Conservation (phyloP, 2,797 vertebrate genomes). For the Danio kyathit region DNA sequence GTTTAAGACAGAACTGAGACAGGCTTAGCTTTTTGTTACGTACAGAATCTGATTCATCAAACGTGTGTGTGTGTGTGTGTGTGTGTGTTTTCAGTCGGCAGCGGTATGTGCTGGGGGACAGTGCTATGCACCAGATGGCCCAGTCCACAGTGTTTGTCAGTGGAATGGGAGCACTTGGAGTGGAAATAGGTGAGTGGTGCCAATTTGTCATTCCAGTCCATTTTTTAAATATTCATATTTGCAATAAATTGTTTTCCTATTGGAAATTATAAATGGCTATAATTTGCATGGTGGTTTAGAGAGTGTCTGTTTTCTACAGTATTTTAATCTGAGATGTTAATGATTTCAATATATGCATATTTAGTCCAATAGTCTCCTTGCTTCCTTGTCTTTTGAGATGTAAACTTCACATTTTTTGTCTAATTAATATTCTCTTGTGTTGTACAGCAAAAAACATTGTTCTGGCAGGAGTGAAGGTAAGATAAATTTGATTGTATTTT, state of each 20-base stretch:
- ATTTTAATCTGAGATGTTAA: neutral
- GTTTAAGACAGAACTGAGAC: neutral
- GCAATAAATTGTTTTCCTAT: neutral
- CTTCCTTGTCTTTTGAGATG: neutral
- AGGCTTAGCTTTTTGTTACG: constrained; percentile 11
- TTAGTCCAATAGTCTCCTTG: neutral
- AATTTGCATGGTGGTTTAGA: neutral
- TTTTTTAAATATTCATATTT: neutral
- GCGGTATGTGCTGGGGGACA: constrained; percentile 97
- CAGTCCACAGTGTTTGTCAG: constrained; percentile 94
- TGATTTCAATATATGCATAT: neutral
- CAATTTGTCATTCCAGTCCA: neutral
- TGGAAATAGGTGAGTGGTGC: constrained; percentile 90
- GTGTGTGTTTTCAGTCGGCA: constrained; percentile 84
- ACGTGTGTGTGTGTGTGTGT: neutral
- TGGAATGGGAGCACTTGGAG: constrained; percentile 92
- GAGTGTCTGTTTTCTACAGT: neutral
- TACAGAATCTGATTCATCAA: neutral
- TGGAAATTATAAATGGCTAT: neutral
- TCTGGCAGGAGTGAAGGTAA: constrained; percentile 96
- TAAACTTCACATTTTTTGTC: too few species aligned
- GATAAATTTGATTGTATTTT: constrained; percentile 18
- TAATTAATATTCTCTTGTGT: constrained; percentile 10
- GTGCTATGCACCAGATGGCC: constrained; percentile 98
- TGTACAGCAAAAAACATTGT: constrained; percentile 95